A percentile compares a stretch with the other conserved stretches of the same genome.
Conservation (phyloP, 64 coral and sea anemone genomes). For the Montipora sp. region DNA sequence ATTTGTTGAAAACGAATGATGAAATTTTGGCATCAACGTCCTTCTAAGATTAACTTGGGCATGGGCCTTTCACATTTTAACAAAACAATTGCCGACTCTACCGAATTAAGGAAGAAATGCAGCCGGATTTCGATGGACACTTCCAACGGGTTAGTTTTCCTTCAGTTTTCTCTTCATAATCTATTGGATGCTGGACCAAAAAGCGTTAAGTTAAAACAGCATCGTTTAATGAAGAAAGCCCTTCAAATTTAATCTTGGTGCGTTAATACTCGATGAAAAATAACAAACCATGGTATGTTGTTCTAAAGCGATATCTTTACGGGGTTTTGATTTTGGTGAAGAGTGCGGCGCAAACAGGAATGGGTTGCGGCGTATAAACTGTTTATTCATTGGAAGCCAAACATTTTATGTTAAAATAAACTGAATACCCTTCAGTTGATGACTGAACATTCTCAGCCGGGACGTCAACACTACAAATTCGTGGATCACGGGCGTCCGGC, state of each 20-base stretch:
- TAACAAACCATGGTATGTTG: too few species aligned
- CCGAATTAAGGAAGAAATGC: too few species aligned
- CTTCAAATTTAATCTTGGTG: too few species aligned
- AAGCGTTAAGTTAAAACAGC: too few species aligned
- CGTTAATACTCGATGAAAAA: too few species aligned
- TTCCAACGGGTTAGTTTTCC: too few species aligned
- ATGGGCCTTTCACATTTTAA: neutral
- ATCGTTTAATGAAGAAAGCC: too few species aligned
- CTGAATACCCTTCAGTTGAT: slow-evolving; percentile 34
- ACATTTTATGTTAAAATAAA: slow-evolving; percentile 47
- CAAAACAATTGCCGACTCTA: neutral
- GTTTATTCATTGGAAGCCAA: slow-evolving; percentile 18
- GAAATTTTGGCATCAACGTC: neutral
- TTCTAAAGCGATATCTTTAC: neutral
- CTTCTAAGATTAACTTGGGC: neutral
- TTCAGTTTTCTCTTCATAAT: too few species aligned
- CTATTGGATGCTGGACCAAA: too few species aligned
- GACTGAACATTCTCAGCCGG: slow-evolving; percentile 32
- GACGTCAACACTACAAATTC: neutral
- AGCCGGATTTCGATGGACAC: too few species aligned
- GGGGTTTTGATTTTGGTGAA: neutral
- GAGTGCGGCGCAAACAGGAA: neutral
- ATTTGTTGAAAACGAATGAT: neutral
- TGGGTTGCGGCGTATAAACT: neutral
- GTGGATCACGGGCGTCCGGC: neutral